These are phyloP conservation scores for Haemorhous mexicanus DNA, from an alignment of 2,113 vertebrate species.

Conservation along the genomic window DNA sequence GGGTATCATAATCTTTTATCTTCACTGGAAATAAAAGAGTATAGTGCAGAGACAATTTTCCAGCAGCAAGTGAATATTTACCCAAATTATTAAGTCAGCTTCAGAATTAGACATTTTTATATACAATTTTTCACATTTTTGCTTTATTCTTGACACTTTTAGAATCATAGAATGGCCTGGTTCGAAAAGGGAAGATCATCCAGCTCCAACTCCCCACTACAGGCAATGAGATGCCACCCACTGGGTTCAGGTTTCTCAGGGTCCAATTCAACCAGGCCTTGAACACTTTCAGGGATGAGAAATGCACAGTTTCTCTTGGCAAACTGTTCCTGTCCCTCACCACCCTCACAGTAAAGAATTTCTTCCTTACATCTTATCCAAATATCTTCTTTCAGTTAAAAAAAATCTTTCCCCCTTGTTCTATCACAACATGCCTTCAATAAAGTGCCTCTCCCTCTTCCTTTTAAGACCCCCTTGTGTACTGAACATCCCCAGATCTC, in stretches of 20 bases:
- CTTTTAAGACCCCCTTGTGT: too few relatives aligned
- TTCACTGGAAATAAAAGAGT: neutral
- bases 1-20: neutral
- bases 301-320: neutral
- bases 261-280: neutral
- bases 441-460: neutral
- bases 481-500: neutral
- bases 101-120: neutral
- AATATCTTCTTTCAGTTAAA: neutral
- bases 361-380: neutral
- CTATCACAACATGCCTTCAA: neutral
- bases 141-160: neutral
- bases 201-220: fast-evolving
- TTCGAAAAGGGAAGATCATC: neutral
- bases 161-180: neutral
- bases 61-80: neutral
- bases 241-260: neutral
- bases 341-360: neutral
- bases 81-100: neutral
- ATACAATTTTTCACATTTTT: neutral
- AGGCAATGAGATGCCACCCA: neutral
- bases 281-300: neutral
- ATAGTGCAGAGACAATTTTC: neutral
- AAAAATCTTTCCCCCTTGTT: neutral
- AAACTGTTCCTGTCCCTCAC: neutral